Conservation (phyloP, 2,888 invertebrate genomes). For the Tetranychus truncatus region DNA sequence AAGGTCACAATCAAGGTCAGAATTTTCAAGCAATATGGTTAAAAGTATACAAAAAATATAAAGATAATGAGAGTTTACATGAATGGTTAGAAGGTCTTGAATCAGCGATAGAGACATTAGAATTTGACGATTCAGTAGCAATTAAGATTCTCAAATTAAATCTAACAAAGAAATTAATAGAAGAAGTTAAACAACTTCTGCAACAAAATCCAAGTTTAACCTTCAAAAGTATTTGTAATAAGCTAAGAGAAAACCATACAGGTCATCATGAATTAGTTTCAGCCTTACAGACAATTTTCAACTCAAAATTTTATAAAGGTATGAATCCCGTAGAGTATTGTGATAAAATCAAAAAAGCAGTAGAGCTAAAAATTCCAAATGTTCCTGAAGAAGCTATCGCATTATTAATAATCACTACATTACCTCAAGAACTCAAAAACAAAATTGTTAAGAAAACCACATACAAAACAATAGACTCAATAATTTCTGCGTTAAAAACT, state of each 20-base stretch:
- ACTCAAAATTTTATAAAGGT: background rate
- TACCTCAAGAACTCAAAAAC: background rate
- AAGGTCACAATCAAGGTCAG: too few species aligned
- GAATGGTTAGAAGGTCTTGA: background rate
- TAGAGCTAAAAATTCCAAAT: background rate
- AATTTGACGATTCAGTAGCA: background rate
- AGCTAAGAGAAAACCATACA: background rate
- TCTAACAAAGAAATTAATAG: background rate
- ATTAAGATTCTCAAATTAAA: background rate
- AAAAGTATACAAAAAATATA: background rate
- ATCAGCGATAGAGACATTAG: background rate
- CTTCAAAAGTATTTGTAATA: background rate
- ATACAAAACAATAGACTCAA: background rate
- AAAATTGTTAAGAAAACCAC: background rate
- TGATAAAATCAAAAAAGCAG: background rate
- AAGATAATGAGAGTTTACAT: background rate
- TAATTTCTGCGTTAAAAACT: background rate
- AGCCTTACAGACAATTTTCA: background rate
- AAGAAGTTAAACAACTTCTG: background rate
- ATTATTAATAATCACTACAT: background rate
- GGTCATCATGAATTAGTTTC: background rate
- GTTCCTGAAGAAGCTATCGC: background rate
- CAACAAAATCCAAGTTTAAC: background rate
- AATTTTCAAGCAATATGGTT: background rate
- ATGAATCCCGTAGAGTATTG: background rate